These are phyloP conservation scores for Pagetopsis macropterus DNA, from an alignment of 2,797 vertebrate genomes.

Conservation along the genomic window DNA sequence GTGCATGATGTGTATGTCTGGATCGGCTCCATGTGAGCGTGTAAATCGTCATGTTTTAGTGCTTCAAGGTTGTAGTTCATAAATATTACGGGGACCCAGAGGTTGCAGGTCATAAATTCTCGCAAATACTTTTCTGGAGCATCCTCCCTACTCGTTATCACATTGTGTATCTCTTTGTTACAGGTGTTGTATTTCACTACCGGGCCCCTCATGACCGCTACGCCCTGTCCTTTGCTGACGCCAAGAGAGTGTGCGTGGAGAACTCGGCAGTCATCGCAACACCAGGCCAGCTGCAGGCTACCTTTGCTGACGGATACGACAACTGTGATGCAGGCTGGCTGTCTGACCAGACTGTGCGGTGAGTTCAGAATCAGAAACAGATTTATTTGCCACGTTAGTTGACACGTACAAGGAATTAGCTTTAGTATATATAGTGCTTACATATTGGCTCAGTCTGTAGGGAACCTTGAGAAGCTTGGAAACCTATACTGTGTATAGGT, in stretches of 20 bases:
- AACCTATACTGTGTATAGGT: too few relatives aligned
- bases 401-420: too few relatives aligned
- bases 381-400: too few relatives aligned
- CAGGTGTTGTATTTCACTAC: conserved; percentile 96
- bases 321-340: conserved; percentile 98
- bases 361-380: conserved; percentile 35
- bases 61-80: conserved; percentile 40
- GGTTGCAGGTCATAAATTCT: conserved; percentile 19
- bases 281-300: conserved; percentile 89
- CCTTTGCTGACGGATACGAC: conserved; percentile 94
- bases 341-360: conserved; percentile 92
- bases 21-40: conserved; percentile 33
- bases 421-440: too few relatives aligned
- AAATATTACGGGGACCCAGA: conserved; percentile 32
- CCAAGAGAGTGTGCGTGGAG: conserved; percentile 87
- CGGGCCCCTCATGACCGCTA: conserved; percentile 90
- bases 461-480: too few relatives aligned
- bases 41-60: conserved; percentile 36
- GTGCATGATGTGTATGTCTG: conserved; percentile 46
- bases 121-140: neutral
- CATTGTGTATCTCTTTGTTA: conserved; percentile 21
- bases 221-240: conserved; percentile 86
- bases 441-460: too few relatives aligned
- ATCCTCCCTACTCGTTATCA: neutral
- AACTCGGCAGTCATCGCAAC: conserved; percentile 89